A percentile compares a stretch with the other conserved stretches of the same genome.
Evolutionary conservation across 2,797 vertebrate genomes (phyloP).

Genomic region (Harpagifer antarcticus): DNA sequence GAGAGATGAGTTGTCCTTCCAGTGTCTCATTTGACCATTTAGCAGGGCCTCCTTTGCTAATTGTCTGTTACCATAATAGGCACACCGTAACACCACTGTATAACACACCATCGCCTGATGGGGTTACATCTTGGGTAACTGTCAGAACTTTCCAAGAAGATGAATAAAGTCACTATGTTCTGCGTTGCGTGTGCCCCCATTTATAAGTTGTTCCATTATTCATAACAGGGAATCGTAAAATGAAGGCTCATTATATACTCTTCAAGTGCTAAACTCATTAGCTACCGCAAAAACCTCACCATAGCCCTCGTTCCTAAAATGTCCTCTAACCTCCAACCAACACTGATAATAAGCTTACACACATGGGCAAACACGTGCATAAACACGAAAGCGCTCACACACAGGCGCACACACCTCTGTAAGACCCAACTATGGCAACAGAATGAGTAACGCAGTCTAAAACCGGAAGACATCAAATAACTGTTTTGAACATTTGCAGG

Average conservation of each 20-base stretch:
- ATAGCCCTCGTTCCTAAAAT: conserved; percentile 70
- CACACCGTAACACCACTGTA: conserved; percentile 36
- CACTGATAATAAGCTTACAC: conserved; percentile 73
- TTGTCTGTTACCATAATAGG: conserved; percentile 37
- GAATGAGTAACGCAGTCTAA: conserved; percentile 75
- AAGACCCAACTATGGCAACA: conserved; percentile 55
- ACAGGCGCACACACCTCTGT: conserved; percentile 48
- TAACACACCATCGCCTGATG: conserved; percentile 52
- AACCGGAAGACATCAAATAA: conserved; percentile 76
- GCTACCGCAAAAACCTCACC: conserved; percentile 65
- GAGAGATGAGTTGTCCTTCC: conserved; percentile 1
- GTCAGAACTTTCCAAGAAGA: conserved; percentile 63
- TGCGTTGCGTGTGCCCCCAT: conserved; percentile 64
- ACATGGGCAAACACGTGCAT: conserved; percentile 32
- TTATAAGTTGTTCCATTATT: conserved; percentile 80
- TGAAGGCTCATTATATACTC: conserved; percentile 83
- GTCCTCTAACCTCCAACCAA: conserved; percentile 76
- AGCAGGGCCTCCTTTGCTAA: conserved; percentile 27
- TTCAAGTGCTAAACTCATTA: conserved; percentile 81
- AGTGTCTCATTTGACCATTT: conserved; percentile 39
- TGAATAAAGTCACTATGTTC: conserved; percentile 72
- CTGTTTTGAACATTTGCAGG: conserved; percentile 69
- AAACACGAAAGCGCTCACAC: conserved; percentile 33
- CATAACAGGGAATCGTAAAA: conserved; percentile 76
- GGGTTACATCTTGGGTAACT: conserved; percentile 60